Base-by-base conservation (phyloP, 2,113 vertebrate species). In the Limnothrissa miodon region DNA sequence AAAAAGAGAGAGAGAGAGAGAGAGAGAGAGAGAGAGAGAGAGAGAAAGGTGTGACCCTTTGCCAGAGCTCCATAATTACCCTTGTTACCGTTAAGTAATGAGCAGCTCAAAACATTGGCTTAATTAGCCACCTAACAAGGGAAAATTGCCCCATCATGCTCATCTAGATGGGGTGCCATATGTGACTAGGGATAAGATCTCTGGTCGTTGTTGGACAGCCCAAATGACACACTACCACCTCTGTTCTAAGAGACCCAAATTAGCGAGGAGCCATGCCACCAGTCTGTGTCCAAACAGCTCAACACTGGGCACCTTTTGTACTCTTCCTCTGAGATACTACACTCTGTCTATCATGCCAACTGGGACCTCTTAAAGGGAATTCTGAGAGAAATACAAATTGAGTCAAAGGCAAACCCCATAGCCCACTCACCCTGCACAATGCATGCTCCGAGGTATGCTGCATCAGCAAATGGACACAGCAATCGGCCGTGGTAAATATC, bases 401-500 rank as follows among this genome's bases (percentile, higher is more conserved):
- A 70, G 9, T 5, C 29, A 74, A 29, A 74, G 17, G 4, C 53
- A 17, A 74, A 11, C 36, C 29, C 33, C 66, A 74, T 10, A n/a
- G 33, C 66, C 29, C 48, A 88, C 95, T 95, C 89, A 99, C 98
- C 98, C 95, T 99, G 98, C 7, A 98, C 88, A 29, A 99, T 97
- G 87, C 97, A 99, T 83, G 97, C 97, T 92, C 98, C 98, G 85
- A 99, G 90, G 87, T 96, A 98, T 36, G 96, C 97, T 88, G 98
- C 98, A 87, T 99, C 98, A 59, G 96, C 95, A 87, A 99, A 98
- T 23, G 96, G 97, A 85, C 98, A 99, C 78, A 99, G 94, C 87
- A 99, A 93, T 79, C 98, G 96, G 7, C 98, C 98, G 3, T 99
- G 98, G 91, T 98, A 98, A 91, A 99, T 95, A n/a, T 99, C 98